Evolutionary conservation across 2,113 vertebrate genomes (phyloP).

Genomic region (Chaetorhynchus papuensis): DNA sequence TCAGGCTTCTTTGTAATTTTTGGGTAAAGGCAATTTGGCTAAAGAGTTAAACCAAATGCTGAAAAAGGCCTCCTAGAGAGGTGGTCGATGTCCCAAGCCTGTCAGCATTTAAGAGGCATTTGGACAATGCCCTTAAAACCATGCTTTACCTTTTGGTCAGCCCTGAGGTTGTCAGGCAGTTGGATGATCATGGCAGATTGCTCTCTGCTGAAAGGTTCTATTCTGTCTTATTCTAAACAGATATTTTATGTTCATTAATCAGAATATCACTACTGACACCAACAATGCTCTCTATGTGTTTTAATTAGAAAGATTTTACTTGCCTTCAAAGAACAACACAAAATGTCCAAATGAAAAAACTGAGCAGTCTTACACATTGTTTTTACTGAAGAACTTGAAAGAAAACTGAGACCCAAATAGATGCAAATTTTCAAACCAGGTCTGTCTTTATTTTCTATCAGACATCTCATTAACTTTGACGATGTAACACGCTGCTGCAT

Average conservation of each 20-base stretch:
- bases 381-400: neutral
- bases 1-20: neutral
- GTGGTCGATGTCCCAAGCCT: accelerated
- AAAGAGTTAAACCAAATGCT: neutral
- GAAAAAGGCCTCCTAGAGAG: neutral
- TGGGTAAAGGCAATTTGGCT: neutral
- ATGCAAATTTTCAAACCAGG: neutral
- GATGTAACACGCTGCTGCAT: neutral
- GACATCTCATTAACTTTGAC: neutral
- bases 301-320: neutral
- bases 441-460: neutral
- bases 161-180: neutral
- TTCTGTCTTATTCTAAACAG: neutral
- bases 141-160: neutral
- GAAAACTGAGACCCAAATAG: neutral
- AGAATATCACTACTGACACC: neutral
- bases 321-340: neutral
- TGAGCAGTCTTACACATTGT: neutral
- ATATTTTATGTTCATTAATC: neutral
- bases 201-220: neutral
- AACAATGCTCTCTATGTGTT: neutral
- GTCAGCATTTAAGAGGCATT: neutral
- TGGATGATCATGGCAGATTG: neutral
- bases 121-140: neutral
- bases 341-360: neutral